A percentile compares a stretch with the other conserved stretches of the same genome.
These are phyloP conservation scores for Pseudorectes ferrugineus DNA, from an alignment of 2,113 vertebrate genomes.

Conservation along the genomic window DNA sequence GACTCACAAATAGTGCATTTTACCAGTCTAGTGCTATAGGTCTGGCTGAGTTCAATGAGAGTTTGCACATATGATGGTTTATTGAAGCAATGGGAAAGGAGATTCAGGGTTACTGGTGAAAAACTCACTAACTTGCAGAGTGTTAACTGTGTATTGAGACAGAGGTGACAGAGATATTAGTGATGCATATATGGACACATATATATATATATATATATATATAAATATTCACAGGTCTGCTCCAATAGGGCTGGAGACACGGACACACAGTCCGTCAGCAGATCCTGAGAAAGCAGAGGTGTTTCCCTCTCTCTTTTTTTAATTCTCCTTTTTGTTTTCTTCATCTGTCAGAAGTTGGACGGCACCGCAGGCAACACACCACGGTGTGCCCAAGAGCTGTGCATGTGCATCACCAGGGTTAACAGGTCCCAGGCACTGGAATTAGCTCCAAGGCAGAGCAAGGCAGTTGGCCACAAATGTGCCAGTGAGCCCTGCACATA, in stretches of 20 bases:
- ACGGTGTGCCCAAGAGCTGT: accelerated
- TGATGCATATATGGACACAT: no score
- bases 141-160: no score
- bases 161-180: neutral
- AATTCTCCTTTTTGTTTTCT: neutral
- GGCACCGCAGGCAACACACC: neutral
- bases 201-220: no score
- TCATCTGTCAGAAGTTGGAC: neutral
- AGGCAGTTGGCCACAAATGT: neutral
- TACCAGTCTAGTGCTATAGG: neutral
- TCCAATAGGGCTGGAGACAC: neutral
- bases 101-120: no score
- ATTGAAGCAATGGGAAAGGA: neutral
- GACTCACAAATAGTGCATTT: neutral
- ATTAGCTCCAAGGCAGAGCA: neutral
- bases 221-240: neutral
- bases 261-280: neutral
- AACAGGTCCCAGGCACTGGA: neutral
- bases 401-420: accelerated
- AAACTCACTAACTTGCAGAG: neutral
- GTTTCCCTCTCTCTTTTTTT: neutral
- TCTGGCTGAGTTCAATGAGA: neutral
- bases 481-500: accelerated
- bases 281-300: neutral
- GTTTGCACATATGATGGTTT: neutral